A percentile compares a stretch with the other conserved stretches of the same genome.
phyloP scores from a whole-genome alignment of 2,113 vertebrate genomes.

The Loxodonta africana region DNA sequence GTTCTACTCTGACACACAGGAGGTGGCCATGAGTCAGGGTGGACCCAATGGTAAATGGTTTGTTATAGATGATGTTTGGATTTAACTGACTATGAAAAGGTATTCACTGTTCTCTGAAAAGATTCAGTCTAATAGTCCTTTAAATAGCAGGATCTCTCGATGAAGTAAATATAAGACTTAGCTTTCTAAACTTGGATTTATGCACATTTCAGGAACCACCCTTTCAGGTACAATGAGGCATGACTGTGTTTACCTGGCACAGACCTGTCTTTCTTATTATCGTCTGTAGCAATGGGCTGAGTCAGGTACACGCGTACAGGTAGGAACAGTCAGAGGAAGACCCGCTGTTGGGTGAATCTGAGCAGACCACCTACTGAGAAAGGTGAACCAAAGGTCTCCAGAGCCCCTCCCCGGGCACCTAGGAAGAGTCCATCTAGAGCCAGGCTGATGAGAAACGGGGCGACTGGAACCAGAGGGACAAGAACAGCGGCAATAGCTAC shows the following conservation, averaged over 20 bases:
- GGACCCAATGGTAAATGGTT: neutral
- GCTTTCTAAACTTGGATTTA: constrained; percentile 2
- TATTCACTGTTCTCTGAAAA: neutral
- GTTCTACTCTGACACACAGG: neutral
- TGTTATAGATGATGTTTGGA: neutral
- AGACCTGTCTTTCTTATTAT: neutral
- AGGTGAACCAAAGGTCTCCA: neutral
- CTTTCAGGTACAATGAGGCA: neutral
- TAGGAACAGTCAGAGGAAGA: neutral
- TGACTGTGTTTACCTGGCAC: neutral
- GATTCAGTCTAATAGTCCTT: neutral
- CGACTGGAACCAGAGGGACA: neutral
- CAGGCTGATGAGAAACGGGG: neutral
- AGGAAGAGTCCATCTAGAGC: constrained; percentile 71
- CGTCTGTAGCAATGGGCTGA: neutral
- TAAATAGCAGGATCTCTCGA: neutral
- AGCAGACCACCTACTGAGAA: neutral
- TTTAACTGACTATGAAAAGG: neutral
- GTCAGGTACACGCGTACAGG: neutral
- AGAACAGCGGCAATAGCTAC: neutral
- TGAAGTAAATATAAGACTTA: neutral
- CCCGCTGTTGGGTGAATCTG: neutral
- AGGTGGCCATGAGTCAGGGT: neutral
- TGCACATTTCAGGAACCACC: neutral
- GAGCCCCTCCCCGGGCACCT: neutral